Base-by-base conservation (phyloP, 2,888 invertebrate species). In the Zele albiditarsus region DNA sequence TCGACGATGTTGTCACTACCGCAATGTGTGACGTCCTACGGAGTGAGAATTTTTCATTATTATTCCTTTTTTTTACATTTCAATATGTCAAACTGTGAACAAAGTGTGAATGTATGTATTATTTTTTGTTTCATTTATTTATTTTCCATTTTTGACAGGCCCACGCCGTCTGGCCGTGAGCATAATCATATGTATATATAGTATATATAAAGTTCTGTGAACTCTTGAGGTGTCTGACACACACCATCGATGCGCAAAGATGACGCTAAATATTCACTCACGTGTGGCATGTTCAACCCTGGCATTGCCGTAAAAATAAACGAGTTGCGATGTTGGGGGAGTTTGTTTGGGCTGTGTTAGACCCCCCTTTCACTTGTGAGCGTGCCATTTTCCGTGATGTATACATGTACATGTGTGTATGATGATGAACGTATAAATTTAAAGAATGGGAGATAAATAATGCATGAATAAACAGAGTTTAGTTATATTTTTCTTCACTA, bases 251-350 rank as follows among this genome's bases (percentile, higher is more conserved):
- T 75, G 69, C 75, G 27, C n/a, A 72, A 53, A 20, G 20, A 53
- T n/a, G 20, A 85, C 87, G 83, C 82, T 84, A 86, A 86, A 87
- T 85, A 84, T 86, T 84, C 80, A 69, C 6, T 31, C 16, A 16
- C 20, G 71, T 62, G 71, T 69, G 74, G 87, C 84, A 82, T 88
- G 81, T 87, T 87, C 87, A 86, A 86, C 88, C 87, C 87, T 87
- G 85, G 86, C 85, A 86, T 86, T 85, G 86, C 86, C 86, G 85
- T 84, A 85, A 87, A 87, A 86, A 87, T 87, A 88, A 88, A 87
- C 86, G 84, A 84, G 84, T 85, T 84, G 73, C 77, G 53, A 53
- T 75, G 84, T 83, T 82, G 75, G 79, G 74, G 76, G 77, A 71
- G 57, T 71, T 76, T 31, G 28, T 28, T 62, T 31, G 31, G 31